A percentile compares a stretch with the other conserved stretches of the same genome.
phyloP scores from a whole-genome alignment of 37 sponge, comb jelly and placozoan genomes.

The Ianthella basta region DNA sequence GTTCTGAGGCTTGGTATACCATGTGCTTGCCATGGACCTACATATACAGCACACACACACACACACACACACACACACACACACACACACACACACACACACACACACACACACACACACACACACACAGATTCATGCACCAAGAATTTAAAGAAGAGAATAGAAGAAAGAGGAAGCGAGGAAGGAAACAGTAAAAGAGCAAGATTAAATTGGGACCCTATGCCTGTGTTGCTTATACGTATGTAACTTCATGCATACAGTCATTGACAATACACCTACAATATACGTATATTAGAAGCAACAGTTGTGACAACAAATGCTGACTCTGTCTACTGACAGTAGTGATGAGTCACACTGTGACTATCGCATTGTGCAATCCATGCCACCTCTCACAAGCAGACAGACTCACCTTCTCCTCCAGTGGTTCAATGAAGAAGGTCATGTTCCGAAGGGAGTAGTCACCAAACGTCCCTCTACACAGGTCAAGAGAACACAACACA shows the following conservation, averaged over 20 bases:
- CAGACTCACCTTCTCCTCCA: background rate
- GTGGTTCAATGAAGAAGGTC: conserved; percentile 66
- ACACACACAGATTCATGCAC: too few species aligned
- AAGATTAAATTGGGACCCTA: too few species aligned
- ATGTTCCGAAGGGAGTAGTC: conserved; percentile 20
- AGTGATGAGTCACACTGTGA: background rate
- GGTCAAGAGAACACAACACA: too few species aligned
- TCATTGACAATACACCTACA: background rate
- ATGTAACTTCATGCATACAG: background rate
- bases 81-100: background rate
- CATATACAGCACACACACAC: background rate
- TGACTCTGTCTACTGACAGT: background rate
- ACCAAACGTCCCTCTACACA: conserved; percentile 76
- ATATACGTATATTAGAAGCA: background rate
- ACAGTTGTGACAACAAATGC: background rate
- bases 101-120: background rate
- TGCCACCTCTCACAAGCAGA: too few species aligned
- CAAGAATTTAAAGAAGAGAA: too few species aligned
- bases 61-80: background rate
- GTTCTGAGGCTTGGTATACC: conserved; percentile 1
- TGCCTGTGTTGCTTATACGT: background rate
- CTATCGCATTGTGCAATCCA: background rate
- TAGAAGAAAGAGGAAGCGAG: too few species aligned
- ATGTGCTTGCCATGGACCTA: background rate
- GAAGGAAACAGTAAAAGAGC: too few species aligned